Conservation (phyloP, 1,140 invertebrate species). For the Tachypleus tridentatus region DNA sequence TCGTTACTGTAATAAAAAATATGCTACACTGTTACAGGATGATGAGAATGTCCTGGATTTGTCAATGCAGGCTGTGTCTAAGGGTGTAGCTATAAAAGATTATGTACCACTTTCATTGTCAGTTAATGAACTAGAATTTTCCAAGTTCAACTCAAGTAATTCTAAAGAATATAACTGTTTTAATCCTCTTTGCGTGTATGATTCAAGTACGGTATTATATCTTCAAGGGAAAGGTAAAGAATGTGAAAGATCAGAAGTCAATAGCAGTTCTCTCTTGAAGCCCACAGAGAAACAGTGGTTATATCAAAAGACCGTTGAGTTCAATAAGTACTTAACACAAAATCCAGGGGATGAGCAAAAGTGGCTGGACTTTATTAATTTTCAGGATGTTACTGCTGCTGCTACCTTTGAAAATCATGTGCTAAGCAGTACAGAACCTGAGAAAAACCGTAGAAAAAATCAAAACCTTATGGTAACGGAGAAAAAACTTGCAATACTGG, state of each 20-base stretch:
- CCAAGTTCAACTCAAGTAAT: too few relatives aligned
- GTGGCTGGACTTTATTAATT: constrained; percentile 40
- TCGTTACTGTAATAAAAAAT: not conserved
- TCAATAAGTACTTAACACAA: constrained; percentile 32
- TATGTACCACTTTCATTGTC: not conserved
- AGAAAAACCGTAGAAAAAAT: constrained; percentile 11
- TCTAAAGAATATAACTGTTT: not conserved
- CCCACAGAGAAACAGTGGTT: not conserved
- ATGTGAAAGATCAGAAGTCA: too few relatives aligned
- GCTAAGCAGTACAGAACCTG: constrained; percentile 10
- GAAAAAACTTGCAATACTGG: constrained; percentile 38
- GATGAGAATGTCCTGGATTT: not conserved
- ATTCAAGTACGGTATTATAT: not conserved
- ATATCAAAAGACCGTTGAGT: constrained; percentile 28
- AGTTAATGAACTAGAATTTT: not conserved
- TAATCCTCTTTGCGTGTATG: not conserved
- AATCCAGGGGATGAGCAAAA: constrained; percentile 32
- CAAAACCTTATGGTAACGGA: constrained; percentile 28
- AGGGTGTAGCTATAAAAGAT: not conserved
- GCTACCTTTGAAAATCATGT: constrained; percentile 7
- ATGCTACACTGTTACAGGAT: not conserved
- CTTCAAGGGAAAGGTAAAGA: too few relatives aligned
- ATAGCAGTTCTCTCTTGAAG: too few relatives aligned
- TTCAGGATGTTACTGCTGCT: constrained; percentile 32
- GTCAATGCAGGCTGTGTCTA: not conserved